Percentiles rank a stretch among this genome's conserved stretches.
Evolutionary conservation across 2,113 vertebrate genomes (phyloP).

Genomic region (Hydrochoerus hydrochaeris): DNA sequence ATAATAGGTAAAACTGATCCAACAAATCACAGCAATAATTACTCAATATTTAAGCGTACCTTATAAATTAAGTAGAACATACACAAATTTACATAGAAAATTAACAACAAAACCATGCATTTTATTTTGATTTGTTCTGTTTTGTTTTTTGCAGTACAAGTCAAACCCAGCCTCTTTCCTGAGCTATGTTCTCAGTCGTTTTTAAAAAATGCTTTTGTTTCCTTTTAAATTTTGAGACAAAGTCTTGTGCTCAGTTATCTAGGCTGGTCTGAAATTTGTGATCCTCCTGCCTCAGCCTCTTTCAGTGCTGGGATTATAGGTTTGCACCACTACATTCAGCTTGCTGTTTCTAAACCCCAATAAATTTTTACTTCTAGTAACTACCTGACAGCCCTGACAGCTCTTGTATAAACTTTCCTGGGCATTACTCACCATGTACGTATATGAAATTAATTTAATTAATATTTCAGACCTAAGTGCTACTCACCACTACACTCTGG

Average conservation of each 20-base stretch:
- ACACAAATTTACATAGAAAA: neutral
- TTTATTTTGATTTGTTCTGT: neutral
- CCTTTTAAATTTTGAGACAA: neutral
- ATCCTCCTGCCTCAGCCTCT: neutral
- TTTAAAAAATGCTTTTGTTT: neutral
- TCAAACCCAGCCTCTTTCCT: neutral
- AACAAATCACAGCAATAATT: neutral
- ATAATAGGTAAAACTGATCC: neutral
- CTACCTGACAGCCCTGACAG: neutral
- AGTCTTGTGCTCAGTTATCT: neutral
- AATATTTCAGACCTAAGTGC: constrained; percentile 17
- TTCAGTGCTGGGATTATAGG: neutral
- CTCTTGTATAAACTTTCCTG: neutral
- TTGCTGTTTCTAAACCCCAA: neutral
- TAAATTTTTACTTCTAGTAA: neutral
- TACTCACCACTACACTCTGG: neutral
- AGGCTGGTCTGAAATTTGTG: neutral
- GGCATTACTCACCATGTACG: neutral
- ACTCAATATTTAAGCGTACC: neutral
- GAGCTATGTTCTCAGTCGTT: neutral
- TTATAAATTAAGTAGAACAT: neutral
- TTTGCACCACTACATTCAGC: neutral
- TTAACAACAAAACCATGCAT: neutral
- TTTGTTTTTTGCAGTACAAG: neutral
- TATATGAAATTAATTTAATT: constrained; percentile 26